Evolutionary conservation across 1,140 invertebrate genomes (phyloP).

Genomic region (Rhopalosiphum maidis): DNA sequence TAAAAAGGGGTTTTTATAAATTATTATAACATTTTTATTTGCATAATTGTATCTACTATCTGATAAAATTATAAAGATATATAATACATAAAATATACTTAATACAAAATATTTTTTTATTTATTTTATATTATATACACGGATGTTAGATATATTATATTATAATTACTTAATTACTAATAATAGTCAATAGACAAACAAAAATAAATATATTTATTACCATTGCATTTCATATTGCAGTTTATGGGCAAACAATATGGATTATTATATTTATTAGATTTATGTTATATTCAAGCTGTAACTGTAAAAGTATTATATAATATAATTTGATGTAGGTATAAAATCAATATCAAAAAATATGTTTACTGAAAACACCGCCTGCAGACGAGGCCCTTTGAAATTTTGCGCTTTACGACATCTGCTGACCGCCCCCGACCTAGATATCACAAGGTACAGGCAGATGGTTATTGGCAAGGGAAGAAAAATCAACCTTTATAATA

Average conservation of each 20-base stretch:
- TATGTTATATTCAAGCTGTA: neutral
- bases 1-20: neutral
- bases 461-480: slow-evolving; percentile 48
- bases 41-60: neutral
- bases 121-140: neutral
- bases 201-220: neutral
- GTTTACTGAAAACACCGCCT: slow-evolving; percentile 52
- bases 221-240: neutral
- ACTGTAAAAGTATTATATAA: neutral
- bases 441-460: slow-evolving; percentile 48
- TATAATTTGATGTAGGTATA: slow-evolving; percentile 21
- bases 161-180: neutral
- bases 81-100: neutral
- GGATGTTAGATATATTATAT: neutral
- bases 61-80: neutral
- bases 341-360: slow-evolving; percentile 51
- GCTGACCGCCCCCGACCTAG: slow-evolving; percentile 52
- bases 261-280: neutral
- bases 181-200: neutral
- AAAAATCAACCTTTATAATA: slow-evolving; percentile 48
- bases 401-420: slow-evolving; percentile 53
- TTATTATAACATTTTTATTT: neutral
- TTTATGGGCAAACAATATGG: neutral
- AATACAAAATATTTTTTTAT: neutral
- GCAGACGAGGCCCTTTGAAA: slow-evolving; percentile 24